Base-by-base conservation (phyloP, 2,113 vertebrate genomes). In the Empidonax alnorum region DNA sequence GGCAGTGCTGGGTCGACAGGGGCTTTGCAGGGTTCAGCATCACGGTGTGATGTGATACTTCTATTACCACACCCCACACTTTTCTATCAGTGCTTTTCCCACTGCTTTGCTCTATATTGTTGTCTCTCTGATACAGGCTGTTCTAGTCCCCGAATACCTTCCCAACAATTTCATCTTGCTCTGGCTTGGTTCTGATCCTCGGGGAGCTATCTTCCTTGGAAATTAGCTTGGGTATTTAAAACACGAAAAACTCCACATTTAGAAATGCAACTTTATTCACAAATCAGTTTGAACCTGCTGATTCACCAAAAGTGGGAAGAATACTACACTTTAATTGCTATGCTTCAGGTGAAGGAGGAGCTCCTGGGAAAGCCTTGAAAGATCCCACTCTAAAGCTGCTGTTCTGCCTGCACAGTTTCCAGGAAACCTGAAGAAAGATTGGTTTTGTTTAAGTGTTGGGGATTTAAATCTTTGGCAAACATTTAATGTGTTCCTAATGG, bases 401-500 rank as follows among this genome's bases (percentile, higher is more conserved):
- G 3, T 49, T 85, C 39, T 4, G 3, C 30, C 55, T 58, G 12
- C 12, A 35, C 1, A 13, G 14, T 28, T 30, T 83, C 42, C 44
- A 37, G 39, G 13, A 95, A 93, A 63, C 22, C 11, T 74, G 59
- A 90, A 63, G 39, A 89, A 76, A 95, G 41, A 5, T 14, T 24
- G 24, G 10, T 63, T 92, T 81, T 39, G 14, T 28, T 72, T 63
- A 66, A 75, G 71, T 69, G 28, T 5, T 42, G 35, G 21, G 25
- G 1, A 0, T 1, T 44, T 4, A 69, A 74, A 77, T 74, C 71
- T 82, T 90, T 92, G 75, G 66, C 39, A 94, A 89, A 92, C 44
- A 18, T 33, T 90, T 91, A 94, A 84, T 89, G 33, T 81, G 41
- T 39, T 94, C 41, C 59, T 93, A 86, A 79, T 66, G 78, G 84